A percentile compares a stretch with the other conserved stretches of the same genome.
phyloP scores from a whole-genome alignment of 2,113 vertebrate species.

The Oophaga pumilio region DNA sequence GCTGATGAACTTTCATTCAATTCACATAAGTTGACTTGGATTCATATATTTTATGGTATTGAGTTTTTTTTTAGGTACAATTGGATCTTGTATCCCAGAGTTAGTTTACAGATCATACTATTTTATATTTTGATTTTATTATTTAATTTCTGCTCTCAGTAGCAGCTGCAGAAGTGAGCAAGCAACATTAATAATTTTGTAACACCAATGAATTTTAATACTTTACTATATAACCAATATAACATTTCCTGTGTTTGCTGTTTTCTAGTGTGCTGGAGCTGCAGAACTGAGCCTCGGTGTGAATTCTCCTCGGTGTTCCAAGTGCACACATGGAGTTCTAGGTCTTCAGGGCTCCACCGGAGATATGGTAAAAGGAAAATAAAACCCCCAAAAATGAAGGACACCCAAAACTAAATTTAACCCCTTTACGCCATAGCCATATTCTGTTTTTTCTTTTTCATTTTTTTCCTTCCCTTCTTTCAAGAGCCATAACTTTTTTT shows the following conservation, averaged over 20 bases:
- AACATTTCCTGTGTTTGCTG: background rate
- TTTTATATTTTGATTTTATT: background rate
- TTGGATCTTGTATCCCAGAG: background rate
- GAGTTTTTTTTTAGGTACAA: background rate
- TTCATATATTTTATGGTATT: background rate
- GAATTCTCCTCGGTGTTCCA: slow-evolving; percentile 64
- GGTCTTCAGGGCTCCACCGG: slow-evolving; percentile 65
- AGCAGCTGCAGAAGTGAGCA: background rate
- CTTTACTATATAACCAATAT: background rate
- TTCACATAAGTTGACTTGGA: too few relatives aligned
- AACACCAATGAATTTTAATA: background rate
- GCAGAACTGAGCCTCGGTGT: slow-evolving; percentile 70
- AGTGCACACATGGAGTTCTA: slow-evolving; percentile 68
- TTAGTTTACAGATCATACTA: background rate
- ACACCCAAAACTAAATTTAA: too few relatives aligned
- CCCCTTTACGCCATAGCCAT: too few relatives aligned
- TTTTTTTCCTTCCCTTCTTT: too few relatives aligned
- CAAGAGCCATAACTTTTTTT: too few relatives aligned
- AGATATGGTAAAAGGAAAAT: slow-evolving; percentile 64
- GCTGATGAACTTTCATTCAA: too few relatives aligned
- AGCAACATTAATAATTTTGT: background rate
- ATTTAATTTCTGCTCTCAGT: background rate
- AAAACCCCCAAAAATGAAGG: background rate
- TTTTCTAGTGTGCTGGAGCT: slow-evolving; percentile 68
- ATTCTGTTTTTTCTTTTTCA: too few relatives aligned